Evolutionary conservation across 1,140 invertebrate genomes (phyloP).

Genomic region (Ephestia elutella): DNA sequence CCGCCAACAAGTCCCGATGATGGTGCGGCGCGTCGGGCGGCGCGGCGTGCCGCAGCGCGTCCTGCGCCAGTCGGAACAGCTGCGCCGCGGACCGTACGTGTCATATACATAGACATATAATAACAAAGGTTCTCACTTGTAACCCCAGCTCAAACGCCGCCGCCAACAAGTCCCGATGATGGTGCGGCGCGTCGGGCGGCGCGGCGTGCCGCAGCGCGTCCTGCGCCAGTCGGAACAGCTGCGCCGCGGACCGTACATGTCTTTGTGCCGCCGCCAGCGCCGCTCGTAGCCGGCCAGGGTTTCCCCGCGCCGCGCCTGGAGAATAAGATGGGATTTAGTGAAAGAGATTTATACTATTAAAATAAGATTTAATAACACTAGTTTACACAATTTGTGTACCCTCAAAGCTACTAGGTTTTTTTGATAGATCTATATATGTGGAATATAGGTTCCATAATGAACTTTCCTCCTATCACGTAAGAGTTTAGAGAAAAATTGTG

Average conservation of each 20-base stretch:
- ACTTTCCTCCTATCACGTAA: no score
- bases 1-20: constrained; percentile 81
- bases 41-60: constrained; percentile 87
- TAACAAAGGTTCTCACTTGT: no score
- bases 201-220: constrained; percentile 88
- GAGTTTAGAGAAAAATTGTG: no score
- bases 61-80: constrained; percentile 88
- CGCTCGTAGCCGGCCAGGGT: constrained; percentile 79
- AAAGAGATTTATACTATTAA: no score
- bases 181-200: constrained; percentile 81
- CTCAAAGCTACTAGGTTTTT: no score
- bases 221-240: constrained; percentile 88
- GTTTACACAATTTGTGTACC: no score
- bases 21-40: constrained; percentile 83
- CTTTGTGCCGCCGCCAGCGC: constrained; percentile 85
- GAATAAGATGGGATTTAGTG: not conserved
- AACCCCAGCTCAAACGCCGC: constrained; percentile 87
- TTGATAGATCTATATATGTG: no score
- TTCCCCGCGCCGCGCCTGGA: constrained; percentile 74
- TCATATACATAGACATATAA: no score
- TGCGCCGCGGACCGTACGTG: constrained; percentile 89
- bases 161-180: constrained; percentile 81
- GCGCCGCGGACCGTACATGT: constrained; percentile 88
- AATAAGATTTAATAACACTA: no score
- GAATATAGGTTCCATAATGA: no score